phyloP scores from a whole-genome alignment of 2,113 vertebrate species.

The Phyllostomus hastatus region DNA sequence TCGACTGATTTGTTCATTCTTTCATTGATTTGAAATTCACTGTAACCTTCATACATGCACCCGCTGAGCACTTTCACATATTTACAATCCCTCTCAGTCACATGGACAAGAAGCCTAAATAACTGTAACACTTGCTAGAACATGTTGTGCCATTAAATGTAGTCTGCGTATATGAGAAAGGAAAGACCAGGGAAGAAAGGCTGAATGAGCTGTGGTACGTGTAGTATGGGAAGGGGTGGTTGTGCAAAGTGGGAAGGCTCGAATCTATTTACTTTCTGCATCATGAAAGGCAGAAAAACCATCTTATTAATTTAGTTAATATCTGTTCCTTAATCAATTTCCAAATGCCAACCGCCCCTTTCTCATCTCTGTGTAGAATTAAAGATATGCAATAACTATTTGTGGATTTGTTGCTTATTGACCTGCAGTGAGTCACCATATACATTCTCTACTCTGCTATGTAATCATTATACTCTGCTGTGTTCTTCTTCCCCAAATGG shows the following conservation, averaged over 20 bases:
- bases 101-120: not conserved
- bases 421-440: not conserved
- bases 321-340: not conserved
- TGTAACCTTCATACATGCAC: not conserved
- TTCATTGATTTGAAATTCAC: not conserved
- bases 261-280: not conserved
- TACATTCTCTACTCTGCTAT: not conserved
- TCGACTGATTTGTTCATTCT: not conserved
- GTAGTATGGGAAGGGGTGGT: not conserved
- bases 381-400: not conserved
- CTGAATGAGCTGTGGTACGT: not conserved
- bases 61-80: not conserved
- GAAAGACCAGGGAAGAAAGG: not conserved
- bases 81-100: not conserved
- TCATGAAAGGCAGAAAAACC: not conserved
- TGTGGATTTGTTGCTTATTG: not conserved
- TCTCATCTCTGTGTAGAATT: not conserved
- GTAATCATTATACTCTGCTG: not conserved
- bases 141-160: not conserved
- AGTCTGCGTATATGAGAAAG: not conserved
- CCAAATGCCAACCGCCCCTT: not conserved
- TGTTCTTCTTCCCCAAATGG: not conserved
- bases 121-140: not conserved
- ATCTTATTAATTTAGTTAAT: not conserved
- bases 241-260: not conserved